Conservation (phyloP, 2,888 invertebrate genomes). For the Ariolimax columbianus region DNA sequence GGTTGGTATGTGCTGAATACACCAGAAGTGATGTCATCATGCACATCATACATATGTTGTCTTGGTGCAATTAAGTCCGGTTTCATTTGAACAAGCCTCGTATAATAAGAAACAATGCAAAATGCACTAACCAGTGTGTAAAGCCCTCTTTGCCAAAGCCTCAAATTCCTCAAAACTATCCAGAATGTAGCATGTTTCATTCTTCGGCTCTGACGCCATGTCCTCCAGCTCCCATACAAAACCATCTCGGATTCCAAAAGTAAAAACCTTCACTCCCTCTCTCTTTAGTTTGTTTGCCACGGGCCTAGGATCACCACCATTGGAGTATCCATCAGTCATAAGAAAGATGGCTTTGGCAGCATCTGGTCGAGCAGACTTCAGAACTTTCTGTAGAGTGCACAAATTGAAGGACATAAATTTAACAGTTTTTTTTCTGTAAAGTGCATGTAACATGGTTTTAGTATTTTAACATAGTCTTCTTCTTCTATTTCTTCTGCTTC, state of each 20-base stretch:
- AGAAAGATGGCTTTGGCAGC: conserved; percentile 84
- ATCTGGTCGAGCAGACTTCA: conserved; percentile 70
- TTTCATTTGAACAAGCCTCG: no score
- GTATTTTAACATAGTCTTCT: no score
- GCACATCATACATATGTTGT: no score
- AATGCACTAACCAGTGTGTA: conserved; percentile 83
- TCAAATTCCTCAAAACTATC: conserved; percentile 86
- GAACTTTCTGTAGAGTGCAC: conserved; percentile 68
- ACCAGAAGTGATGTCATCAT: no score
- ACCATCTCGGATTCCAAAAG: conserved; percentile 84
- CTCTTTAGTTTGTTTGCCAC: conserved; percentile 82
- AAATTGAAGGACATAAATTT: background rate
- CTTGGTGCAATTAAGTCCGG: no score
- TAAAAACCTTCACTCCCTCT: conserved; percentile 79
- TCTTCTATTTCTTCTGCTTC: no score
- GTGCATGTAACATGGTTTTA: background rate
- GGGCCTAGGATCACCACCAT: conserved; percentile 84
- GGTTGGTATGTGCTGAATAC: no score
- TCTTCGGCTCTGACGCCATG: conserved; percentile 84
- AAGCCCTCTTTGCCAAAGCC: conserved; percentile 84
- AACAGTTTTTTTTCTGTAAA: background rate
- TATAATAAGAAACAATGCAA: no score
- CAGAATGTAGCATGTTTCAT: conserved; percentile 84
- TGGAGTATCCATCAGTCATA: conserved; percentile 86
- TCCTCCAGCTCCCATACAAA: conserved; percentile 83